Evolutionary conservation across 2,113 vertebrate genomes (phyloP).

Genomic region (Daphoenositta chrysoptera): DNA sequence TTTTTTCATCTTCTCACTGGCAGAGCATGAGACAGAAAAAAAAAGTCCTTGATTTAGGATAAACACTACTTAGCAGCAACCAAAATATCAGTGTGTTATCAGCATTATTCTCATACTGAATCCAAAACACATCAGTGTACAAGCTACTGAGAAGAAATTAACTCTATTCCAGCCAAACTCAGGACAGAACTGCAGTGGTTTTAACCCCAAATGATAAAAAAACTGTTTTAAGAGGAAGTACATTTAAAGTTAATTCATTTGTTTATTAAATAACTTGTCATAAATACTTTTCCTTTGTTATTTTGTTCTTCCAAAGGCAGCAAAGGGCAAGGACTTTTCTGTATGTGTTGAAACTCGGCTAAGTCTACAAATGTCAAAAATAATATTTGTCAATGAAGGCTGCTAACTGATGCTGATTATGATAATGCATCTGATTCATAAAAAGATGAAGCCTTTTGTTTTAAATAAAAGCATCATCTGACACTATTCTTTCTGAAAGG

Average conservation of each 20-base stretch:
- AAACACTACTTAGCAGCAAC: not conserved
- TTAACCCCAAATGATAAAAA: not conserved
- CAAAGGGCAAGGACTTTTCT: slow-evolving; percentile 7
- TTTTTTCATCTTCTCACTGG: not conserved
- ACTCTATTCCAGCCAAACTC: not conserved
- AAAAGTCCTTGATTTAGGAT: not conserved
- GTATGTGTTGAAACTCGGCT: not conserved
- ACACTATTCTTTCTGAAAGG: slow-evolving; percentile 45
- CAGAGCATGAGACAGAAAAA: not conserved
- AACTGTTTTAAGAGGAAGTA: not conserved
- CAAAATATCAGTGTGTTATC: not conserved
- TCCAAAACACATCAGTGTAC: not conserved
- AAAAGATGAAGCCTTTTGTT: slow-evolving; percentile 51
- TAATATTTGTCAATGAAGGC: slow-evolving; percentile 32
- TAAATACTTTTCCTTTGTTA: not conserved
- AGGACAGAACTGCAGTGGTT: not conserved
- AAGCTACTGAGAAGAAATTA: not conserved
- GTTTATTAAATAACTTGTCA: slow-evolving; percentile 1
- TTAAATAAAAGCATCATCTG: slow-evolving; percentile 46
- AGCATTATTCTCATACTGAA: not conserved
- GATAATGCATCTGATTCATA: slow-evolving; percentile 37
- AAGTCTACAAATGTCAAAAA: slow-evolving; percentile 57
- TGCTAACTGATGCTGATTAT: slow-evolving; percentile 33
- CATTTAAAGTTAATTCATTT: not conserved
- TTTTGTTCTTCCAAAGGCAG: slow-evolving; percentile 9